Evolutionary conservation across 2,113 vertebrate species (phyloP), one percentile per base, ranked within the genome.

Genomic region (Paramormyrops kingsleyae): DNA sequence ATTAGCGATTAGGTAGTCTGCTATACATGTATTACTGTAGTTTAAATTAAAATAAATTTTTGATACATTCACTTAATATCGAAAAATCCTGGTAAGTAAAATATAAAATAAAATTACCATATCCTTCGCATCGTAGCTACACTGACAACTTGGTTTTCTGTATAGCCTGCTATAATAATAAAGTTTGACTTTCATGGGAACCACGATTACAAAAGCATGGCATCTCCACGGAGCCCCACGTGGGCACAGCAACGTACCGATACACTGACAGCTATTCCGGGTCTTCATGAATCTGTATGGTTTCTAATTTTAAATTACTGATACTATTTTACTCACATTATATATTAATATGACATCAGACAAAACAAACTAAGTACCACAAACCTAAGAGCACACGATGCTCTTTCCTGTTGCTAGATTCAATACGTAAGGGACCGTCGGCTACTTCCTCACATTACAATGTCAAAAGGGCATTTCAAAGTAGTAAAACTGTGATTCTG

Each of bases 101-200:
- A 53, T 19, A 39, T 17, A 31, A 49, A 87, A 53, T 31, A 56
- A 19, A 52, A n/a, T 21, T 35, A 59, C 17, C 5, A 17, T 87
- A 87, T 50, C 49, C 15, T 53, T 35, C 4, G 17, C 24, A 87
- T 87, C 50, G 50, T 53, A 87, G n/a, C 13, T 56, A 35, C 15
- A 53, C 50, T 31, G 31, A 31, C 13, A 49, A 53, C 17, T 52
- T 87, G 2, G 31, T 53, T 87, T 31, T 56, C 85, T 35, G 50
- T 17, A 31, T n/a, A 84, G 19, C 19, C 39, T 84, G 42, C 19
- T 84, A 21, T 13, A 12, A 53, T 35, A n/a, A 53, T 53, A 4
- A 87, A 87, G 49, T 87, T 87, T 53, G 85, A 87, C 85, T 87
- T 87, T 87, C 86, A 31, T 21, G 12, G 27, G 86, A 53, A 50